phyloP scores from a whole-genome alignment of 2,113 vertebrate species.

The Stigmatopora nigra region DNA sequence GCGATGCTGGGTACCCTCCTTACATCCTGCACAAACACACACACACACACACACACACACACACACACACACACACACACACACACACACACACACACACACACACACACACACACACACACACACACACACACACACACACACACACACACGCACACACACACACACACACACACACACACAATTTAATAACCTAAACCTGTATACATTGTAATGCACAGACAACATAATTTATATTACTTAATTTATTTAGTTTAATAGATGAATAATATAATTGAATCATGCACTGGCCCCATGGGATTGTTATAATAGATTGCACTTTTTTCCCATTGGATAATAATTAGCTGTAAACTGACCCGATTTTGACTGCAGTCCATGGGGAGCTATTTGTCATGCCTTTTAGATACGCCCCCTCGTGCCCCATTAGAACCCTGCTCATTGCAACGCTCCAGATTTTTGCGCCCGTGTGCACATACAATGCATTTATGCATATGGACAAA shows the following conservation, averaged over 20 bases:
- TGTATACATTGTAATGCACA: conserved; percentile 30
- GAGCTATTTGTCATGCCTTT: conserved; percentile 69
- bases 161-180: neutral
- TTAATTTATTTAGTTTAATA: neutral
- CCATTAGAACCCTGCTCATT: conserved; percentile 12
- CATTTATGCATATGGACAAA: too few relatives aligned
- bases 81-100: neutral
- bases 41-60: conserved; percentile 15
- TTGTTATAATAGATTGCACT: conserved; percentile 42
- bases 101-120: conserved; percentile 11
- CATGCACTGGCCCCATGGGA: conserved; percentile 17
- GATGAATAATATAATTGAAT: conserved; percentile 21
- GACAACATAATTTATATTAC: conserved; percentile 17
- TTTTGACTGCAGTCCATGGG: conserved; percentile 48
- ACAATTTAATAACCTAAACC: neutral
- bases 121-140: conserved; percentile 5
- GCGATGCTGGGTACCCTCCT: conserved; percentile 86
- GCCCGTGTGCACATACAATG: too few relatives aligned
- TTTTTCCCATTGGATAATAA: conserved; percentile 52
- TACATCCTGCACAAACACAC: conserved; percentile 73
- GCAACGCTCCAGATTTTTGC: conserved; percentile 3
- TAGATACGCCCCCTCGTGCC: conserved; percentile 36
- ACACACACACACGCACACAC: conserved; percentile 18
- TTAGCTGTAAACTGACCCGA: conserved; percentile 64
- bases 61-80: neutral